Percentiles rank a stretch among this genome's conserved stretches.
Conservation (phyloP, 1,140 invertebrate species). For the Trialeurodes vaporariorum region DNA sequence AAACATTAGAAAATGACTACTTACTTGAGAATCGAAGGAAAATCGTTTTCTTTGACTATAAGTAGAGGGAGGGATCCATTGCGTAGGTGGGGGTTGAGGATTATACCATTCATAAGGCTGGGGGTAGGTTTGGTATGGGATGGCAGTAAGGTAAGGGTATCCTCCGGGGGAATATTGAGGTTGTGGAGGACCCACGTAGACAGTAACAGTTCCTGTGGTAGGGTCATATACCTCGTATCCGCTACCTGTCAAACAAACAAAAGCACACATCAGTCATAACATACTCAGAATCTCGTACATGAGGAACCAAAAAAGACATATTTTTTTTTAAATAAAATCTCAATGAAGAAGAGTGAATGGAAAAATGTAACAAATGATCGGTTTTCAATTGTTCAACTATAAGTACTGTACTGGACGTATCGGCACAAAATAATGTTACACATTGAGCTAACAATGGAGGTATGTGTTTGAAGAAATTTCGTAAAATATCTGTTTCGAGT, state of each 20-base stretch:
- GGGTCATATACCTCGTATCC: constrained; percentile 28
- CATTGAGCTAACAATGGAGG: no score
- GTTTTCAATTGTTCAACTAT: no score
- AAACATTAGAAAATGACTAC: neutral
- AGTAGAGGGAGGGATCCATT: constrained; percentile 11
- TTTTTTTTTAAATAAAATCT: no score
- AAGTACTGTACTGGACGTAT: no score
- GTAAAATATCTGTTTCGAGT: no score
- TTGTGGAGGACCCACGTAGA: constrained; percentile 21
- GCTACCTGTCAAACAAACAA: constrained; percentile 17
- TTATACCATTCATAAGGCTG: constrained; percentile 32
- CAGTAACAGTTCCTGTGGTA: constrained; percentile 23
- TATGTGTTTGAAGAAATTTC: no score
- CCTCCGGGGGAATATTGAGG: constrained; percentile 13
- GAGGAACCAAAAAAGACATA: no score
- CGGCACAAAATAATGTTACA: no score
- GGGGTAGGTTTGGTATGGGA: constrained; percentile 29
- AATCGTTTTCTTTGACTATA: constrained; percentile 23
- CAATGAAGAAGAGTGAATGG: no score
- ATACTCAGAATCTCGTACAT: no score
- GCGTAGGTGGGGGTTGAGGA: constrained; percentile 19
- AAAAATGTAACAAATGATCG: no score
- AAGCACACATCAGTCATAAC: no score
- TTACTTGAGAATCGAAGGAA: constrained; percentile 30
- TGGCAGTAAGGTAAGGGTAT: constrained; percentile 23